Evolutionary conservation across 2,113 vertebrate genomes (phyloP).

Genomic region (Podocnemis expansa): DNA sequence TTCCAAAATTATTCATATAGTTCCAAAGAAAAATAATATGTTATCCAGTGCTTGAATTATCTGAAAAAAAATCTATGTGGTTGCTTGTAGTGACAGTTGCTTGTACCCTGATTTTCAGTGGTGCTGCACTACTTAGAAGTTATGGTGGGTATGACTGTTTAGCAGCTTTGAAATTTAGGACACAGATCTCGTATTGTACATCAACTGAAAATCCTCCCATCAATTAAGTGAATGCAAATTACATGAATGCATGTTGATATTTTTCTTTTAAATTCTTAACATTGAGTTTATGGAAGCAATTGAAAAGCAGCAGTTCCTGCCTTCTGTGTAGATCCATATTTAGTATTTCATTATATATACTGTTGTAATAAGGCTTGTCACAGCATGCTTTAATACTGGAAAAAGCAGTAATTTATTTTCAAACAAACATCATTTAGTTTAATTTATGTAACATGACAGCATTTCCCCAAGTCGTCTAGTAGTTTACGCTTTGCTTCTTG

Average conservation of each 20-base stretch:
- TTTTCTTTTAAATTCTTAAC: not conserved
- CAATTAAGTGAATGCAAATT: not conserved
- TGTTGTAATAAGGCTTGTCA: not conserved
- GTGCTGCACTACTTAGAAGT: fast-evolving
- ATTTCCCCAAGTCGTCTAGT: not conserved
- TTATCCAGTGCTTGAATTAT: fast-evolving
- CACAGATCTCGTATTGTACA: not conserved
- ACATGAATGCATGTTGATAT: not conserved
- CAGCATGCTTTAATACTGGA: not conserved
- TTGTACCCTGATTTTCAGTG: not conserved
- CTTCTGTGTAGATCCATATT: not conserved
- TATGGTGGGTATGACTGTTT: not conserved
- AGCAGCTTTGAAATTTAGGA: not conserved
- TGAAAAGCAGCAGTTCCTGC: not conserved
- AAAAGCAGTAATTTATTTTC: not conserved
- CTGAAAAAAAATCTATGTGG: not conserved
- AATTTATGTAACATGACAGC: not conserved
- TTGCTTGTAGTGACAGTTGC: not conserved
- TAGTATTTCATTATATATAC: not conserved
- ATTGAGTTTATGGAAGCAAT: not conserved
- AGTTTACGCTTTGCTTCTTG: not conserved
- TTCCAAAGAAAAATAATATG: not conserved
- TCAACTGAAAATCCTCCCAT: not conserved
- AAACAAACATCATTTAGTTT: not conserved
- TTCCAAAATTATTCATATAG: not conserved